These are phyloP conservation scores for Rhinogobius similis DNA, from an alignment of 2,113 vertebrate genomes.

Conservation along the genomic window DNA sequence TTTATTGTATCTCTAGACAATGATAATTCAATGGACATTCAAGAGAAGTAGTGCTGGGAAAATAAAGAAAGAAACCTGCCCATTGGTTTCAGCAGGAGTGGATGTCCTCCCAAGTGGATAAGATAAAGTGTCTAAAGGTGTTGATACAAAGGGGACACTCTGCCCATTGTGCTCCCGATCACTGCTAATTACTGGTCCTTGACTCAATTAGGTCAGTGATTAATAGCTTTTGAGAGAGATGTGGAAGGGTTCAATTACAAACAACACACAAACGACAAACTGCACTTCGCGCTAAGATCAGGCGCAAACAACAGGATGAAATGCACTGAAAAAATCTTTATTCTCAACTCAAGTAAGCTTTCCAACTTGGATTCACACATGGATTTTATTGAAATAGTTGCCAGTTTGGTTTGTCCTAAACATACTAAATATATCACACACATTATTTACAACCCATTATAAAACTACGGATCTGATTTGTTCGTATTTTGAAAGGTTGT, in stretches of 20 bases:
- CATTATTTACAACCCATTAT: too few relatives aligned
- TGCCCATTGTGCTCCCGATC: slow-evolving; percentile 61
- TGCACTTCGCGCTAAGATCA: slow-evolving; percentile 29
- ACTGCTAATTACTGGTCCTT: slow-evolving; percentile 65
- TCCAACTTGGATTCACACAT: too few relatives aligned
- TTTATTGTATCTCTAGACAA: too few relatives aligned
- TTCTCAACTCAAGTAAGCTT: background rate
- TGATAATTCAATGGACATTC: background rate
- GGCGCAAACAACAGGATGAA: slow-evolving; percentile 1
- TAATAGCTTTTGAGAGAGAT: slow-evolving; percentile 63
- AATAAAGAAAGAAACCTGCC: background rate
- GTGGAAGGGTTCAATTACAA: slow-evolving; percentile 68
- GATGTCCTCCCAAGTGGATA: slow-evolving; percentile 24
- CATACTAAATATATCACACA: too few relatives aligned
- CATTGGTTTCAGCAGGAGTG: slow-evolving; percentile 21
- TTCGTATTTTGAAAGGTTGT: too few relatives aligned
- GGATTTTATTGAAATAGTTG: too few relatives aligned
- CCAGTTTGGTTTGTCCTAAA: too few relatives aligned
- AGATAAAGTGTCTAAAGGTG: slow-evolving; percentile 16
- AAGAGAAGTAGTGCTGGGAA: background rate
- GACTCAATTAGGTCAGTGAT: slow-evolving; percentile 69
- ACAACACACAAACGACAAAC: slow-evolving; percentile 44
- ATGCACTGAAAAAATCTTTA: background rate
- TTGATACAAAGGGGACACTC: slow-evolving; percentile 58
- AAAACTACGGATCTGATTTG: too few relatives aligned